phyloP scores from a whole-genome alignment of 2,113 vertebrate species.

The Lethenteron reissneri region DNA sequence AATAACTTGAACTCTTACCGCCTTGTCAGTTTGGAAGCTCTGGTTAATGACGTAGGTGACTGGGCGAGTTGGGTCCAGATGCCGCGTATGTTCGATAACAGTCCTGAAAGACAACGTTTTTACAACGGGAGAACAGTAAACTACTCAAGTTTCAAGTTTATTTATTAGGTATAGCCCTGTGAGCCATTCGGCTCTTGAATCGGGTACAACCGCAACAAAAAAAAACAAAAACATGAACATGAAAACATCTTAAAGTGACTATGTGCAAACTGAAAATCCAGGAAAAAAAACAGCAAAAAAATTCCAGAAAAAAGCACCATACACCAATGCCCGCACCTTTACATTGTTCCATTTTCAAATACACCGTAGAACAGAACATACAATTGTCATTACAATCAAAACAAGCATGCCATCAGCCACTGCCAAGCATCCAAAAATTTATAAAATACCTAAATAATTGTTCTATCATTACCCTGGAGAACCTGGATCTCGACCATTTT shows the following conservation, averaged over 20 bases:
- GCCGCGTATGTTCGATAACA: conserved; percentile 50
- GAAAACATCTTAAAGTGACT: neutral
- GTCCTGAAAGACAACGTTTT: conserved; percentile 26
- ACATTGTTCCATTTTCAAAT: no score
- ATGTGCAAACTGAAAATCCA: neutral
- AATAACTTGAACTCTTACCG: conserved; percentile 33
- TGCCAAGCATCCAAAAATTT: no score
- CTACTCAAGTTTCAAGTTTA: neutral
- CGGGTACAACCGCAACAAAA: neutral
- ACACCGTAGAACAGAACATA: no score
- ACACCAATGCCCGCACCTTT: no score
- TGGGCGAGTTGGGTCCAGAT: conserved; percentile 45
- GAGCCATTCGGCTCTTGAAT: no score
- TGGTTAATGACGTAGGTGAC: conserved; percentile 52
- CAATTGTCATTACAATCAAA: no score
- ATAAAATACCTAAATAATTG: no score
- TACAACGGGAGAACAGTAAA: neutral
- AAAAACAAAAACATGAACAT: neutral
- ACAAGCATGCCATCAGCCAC: no score
- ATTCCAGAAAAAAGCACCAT: no score
- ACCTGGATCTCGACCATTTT: no score
- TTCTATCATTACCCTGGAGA: no score
- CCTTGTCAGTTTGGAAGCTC: conserved; percentile 38
- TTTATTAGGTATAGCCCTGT: neutral
- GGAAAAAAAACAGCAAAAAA: conserved; percentile 14